Conservation (phyloP, 2,113 vertebrate genomes). For the Pithys albifrons region DNA sequence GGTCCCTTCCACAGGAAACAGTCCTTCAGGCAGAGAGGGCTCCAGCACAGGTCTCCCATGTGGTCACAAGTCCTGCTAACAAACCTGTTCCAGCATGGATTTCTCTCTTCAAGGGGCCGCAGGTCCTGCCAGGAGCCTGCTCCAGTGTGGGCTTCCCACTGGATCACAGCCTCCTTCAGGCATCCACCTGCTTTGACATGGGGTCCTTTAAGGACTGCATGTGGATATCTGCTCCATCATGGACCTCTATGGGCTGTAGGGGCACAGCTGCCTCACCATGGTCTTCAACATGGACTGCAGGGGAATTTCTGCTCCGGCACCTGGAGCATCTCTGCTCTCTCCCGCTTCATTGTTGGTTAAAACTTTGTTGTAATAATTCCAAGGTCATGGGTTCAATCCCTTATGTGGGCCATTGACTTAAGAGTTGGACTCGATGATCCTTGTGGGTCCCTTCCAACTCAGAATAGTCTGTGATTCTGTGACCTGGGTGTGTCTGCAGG, state of each 20-base stretch:
- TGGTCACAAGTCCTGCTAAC: not conserved
- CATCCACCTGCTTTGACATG: not conserved
- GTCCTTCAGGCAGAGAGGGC: not conserved
- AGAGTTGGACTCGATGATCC: too few species aligned
- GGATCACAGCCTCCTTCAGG: not conserved
- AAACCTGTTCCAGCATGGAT: not conserved
- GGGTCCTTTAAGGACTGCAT: fast-evolving
- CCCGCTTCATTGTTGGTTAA: not conserved
- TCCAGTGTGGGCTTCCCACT: not conserved
- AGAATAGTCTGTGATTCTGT: too few species aligned
- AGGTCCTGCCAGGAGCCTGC: not conserved
- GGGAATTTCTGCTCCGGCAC: fast-evolving
- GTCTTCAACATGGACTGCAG: not conserved
- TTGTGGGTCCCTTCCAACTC: too few species aligned
- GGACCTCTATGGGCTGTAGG: not conserved
- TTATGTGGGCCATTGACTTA: too few species aligned
- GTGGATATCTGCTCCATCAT: not conserved
- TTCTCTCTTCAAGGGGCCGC: not conserved
- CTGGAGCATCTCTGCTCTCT: not conserved
- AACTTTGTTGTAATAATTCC: too few species aligned
- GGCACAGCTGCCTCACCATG: not conserved
- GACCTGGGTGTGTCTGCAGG: not conserved
- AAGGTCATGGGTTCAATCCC: too few species aligned
- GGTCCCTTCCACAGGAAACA: not conserved
- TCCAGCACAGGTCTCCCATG: not conserved